Base-by-base conservation (phyloP, 2,113 vertebrate genomes). In the Salvelinus fontinalis region DNA sequence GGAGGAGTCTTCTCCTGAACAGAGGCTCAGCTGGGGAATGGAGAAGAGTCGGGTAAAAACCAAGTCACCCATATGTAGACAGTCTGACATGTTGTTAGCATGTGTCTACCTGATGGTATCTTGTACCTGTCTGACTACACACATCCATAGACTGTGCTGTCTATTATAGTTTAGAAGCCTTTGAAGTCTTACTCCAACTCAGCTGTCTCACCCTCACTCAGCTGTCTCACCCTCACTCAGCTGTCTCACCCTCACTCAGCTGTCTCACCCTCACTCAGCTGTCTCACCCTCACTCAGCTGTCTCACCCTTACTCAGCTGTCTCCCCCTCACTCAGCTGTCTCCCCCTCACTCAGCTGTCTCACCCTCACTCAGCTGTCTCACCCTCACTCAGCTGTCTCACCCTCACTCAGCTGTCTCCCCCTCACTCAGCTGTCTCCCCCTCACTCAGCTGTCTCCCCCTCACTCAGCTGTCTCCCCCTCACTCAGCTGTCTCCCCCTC, bases 1-100 rank as follows among this genome's bases (percentile, higher is more conserved):
- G 74, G 79, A 84, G 70, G 77, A 1, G 27, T 73, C 87, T 0
- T 83, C 85, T 1, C 77, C 85, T 4, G 85, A 90, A 16, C 90
- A 92, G 85, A 88, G 84, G 13, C 13, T 22, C 18, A 65, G 75
- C 26, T 49, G 34, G 77, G 75, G 54, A 4, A 65, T 66, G 24
- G 86, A 76, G 2, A 57, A 34, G 4, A 5, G 67, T 18, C 77
- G 81, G 91, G 91, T 93, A 79, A 75, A 77, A 60, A 67, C 0
- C 22, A 70, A 9, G 3, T 6, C 12, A 39, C 20, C 39, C 1
- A 7, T 31, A 13, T 12, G 20, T 26, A 11, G 20, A 26, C 13
- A 9, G 11, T 70, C n/a, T 11, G 67, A 27, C 65, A 13, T 5
- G 8, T 7, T 44, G 34, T 34, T 16, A 44, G 7, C 20, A 20